phyloP scores from a whole-genome alignment of 1,140 invertebrate species.

The Brachionus paranguensis region DNA sequence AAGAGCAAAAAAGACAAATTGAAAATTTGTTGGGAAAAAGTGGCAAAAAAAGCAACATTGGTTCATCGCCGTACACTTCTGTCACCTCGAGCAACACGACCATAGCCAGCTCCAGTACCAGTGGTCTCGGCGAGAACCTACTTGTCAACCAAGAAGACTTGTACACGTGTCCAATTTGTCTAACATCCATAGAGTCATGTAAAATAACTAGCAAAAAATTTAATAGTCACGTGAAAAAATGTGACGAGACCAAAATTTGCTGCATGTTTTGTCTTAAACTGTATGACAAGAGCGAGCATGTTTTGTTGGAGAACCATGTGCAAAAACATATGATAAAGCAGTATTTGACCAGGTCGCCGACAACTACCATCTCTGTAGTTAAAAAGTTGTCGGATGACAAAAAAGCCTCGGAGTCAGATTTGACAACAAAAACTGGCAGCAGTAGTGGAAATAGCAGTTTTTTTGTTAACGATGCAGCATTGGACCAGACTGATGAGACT shows the following conservation, averaged over 20 bases:
- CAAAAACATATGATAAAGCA: conserved; percentile 30
- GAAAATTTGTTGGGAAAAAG: not conserved
- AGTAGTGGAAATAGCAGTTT: conserved; percentile 14
- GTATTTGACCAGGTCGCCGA: conserved; percentile 10
- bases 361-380: not conserved
- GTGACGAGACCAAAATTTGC: not conserved
- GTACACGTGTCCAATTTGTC: conserved; percentile 20
- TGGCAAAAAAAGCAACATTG: not conserved
- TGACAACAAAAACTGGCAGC: not conserved
- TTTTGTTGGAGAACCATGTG: conserved; percentile 11
- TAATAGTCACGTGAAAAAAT: conserved; percentile 8
- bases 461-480: not conserved
- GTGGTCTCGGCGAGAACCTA: not conserved
- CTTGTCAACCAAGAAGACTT: not conserved
- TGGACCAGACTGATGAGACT: not conserved
- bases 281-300: conserved; percentile 19
- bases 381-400: not conserved
- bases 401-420: not conserved
- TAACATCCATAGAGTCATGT: not conserved
- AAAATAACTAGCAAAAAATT: conserved; percentile 15
- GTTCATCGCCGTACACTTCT: not conserved
- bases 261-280: conserved; percentile 38
- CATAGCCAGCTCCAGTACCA: not conserved
- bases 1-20: not conserved
- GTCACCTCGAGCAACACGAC: not conserved